phyloP scores from a whole-genome alignment of 1,140 invertebrate genomes.

The Aphidius ervi region DNA sequence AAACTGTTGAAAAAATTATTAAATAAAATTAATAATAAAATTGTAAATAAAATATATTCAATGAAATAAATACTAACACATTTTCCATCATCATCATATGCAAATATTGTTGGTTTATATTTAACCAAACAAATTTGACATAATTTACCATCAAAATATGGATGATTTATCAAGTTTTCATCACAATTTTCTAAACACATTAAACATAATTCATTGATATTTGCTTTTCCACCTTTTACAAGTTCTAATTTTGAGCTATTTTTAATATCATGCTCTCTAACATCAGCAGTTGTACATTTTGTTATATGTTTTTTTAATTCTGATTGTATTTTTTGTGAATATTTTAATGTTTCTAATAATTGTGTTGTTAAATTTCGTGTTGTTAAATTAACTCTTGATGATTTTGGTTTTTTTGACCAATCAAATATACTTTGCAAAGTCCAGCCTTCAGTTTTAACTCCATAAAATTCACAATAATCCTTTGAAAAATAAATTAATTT shows the following conservation, averaged over 20 bases:
- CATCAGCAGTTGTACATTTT: conserved; percentile 23
- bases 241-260: conserved; percentile 27
- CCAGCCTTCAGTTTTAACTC: conserved; percentile 34
- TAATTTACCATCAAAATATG: conserved; percentile 37
- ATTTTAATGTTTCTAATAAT: conserved; percentile 22
- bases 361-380: background rate
- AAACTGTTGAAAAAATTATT: conserved; percentile 31
- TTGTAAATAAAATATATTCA: conserved; percentile 7
- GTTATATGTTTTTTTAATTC: conserved; percentile 33
- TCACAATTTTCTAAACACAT: conserved; percentile 31
- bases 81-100: conserved; percentile 42
- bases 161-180: conserved; percentile 31
- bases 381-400: background rate
- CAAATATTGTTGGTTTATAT: conserved; percentile 41
- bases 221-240: conserved; percentile 9
- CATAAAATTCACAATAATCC: conserved; percentile 38
- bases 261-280: conserved; percentile 30
- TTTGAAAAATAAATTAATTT: conserved; percentile 22
- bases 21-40: conserved; percentile 12
- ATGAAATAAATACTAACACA: conserved; percentile 33
- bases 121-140: conserved; percentile 40
- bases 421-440: conserved; percentile 31
- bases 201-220: conserved; percentile 33
- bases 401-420: conserved; percentile 23
- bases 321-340: conserved; percentile 30